phyloP scores from a whole-genome alignment of 2,797 vertebrate species.

The Enteromius afrohamiltoni region DNA sequence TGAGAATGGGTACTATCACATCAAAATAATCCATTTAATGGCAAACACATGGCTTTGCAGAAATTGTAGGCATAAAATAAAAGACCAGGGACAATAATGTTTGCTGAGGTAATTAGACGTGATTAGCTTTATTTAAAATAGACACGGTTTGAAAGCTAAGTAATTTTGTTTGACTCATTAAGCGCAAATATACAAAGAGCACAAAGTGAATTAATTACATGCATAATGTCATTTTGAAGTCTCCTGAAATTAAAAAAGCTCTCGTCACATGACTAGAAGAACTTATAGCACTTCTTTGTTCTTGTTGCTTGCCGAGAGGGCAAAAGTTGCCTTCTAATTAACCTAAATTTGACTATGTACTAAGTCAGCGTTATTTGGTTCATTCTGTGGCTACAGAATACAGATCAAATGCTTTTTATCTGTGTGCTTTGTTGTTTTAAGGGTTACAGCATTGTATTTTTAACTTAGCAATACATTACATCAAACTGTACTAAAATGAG shows the following conservation, averaged over 20 bases:
- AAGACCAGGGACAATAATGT: constrained; percentile 21
- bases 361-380: constrained; percentile 11
- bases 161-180: constrained; percentile 2
- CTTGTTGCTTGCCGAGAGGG: background rate
- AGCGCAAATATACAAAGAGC: constrained; percentile 26
- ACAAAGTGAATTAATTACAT: constrained; percentile 20
- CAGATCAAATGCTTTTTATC: background rate
- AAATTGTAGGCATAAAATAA: constrained; percentile 7
- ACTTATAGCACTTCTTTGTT: background rate
- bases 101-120: constrained; percentile 24
- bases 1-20: constrained; percentile 20
- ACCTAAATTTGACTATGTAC: background rate
- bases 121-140: constrained; percentile 24
- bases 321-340: background rate
- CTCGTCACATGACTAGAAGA: background rate
- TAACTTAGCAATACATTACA: background rate
- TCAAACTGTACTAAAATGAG: background rate
- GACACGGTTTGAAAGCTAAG: constrained; percentile 12
- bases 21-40: constrained; percentile 27
- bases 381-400: background rate
- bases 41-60: constrained; percentile 42
- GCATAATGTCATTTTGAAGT: constrained; percentile 9
- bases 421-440: background rate
- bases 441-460: background rate
- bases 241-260: background rate